phyloP scores from a whole-genome alignment of 2,113 vertebrate genomes.

The Elgaria multicarinata region DNA sequence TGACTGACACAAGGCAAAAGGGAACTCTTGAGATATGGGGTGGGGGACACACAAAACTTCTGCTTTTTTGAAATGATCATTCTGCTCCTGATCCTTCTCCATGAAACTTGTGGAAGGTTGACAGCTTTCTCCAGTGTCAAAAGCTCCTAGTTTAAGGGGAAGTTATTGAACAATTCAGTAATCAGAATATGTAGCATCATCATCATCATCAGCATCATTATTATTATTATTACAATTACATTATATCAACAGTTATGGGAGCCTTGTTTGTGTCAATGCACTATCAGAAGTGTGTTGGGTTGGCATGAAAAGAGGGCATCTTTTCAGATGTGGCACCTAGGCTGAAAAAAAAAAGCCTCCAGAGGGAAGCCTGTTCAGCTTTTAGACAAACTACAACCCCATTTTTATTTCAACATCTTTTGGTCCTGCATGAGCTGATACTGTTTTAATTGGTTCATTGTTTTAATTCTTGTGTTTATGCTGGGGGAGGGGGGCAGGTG shows the following conservation, averaged over 20 bases:
- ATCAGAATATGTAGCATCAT: not conserved
- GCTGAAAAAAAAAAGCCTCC: not conserved
- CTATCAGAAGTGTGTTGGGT: not conserved
- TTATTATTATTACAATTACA: not conserved
- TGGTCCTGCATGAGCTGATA: not conserved
- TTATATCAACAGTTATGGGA: not conserved
- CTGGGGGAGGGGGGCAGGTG: no score
- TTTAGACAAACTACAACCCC: not conserved
- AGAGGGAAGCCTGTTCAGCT: not conserved
- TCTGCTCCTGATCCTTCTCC: not conserved
- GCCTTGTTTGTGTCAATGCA: not conserved
- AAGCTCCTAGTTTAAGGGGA: not conserved
- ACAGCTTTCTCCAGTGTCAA: not conserved
- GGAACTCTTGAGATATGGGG: not conserved
- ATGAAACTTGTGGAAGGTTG: not conserved
- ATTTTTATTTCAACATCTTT: not conserved
- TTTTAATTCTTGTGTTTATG: no score
- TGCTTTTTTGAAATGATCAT: not conserved
- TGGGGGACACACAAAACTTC: not conserved
- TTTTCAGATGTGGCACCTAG: not conserved
- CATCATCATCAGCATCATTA: no score
- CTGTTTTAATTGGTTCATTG: not conserved
- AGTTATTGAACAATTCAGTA: not conserved
- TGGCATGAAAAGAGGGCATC: not conserved
- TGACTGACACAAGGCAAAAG: not conserved